Evolutionary conservation across 2,113 vertebrate species (phyloP), one percentile per base, ranked within the genome.

Genomic region (Rhinichthys klamathensis): DNA sequence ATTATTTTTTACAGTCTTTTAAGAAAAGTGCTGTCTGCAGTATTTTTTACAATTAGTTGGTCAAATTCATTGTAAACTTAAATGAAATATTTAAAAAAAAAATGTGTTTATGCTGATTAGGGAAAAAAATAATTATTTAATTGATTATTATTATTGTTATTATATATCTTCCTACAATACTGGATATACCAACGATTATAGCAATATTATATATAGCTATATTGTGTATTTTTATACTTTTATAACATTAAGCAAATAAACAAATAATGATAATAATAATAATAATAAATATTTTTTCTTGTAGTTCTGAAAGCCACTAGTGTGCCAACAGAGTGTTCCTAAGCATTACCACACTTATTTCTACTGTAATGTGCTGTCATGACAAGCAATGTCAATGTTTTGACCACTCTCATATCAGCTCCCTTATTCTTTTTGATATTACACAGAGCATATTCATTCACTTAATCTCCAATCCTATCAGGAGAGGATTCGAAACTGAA

Each of bases 401-500:
- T 51, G 60, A 12, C 44, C 80, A 70, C 73, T 87, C 83, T 80
- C 3, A 78, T 76, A 65, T 76, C 7, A 58, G 44, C 35, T 69
- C 11, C 23, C 23, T 63, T 49, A n/a, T 73, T 44, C 75, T 67
- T 72, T 61, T 38, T 85, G 38, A 69, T 61, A 72, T 56, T 76
- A 84, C 35, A 69, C 75, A 44, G 51, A 51, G 44, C 61, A 82
- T 51, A 84, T 70, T 70, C 46, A 56, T 44, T 82, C 80, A 65
- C 85, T 65, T 35, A 56, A 84, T 85, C 70, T 80, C 44, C 44
- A 51, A 79, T 84, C 51, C 25, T 89, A 78, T 85, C 78, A 82
- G 75, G 69, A 83, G 82, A 54, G 30, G 41, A 84, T 85, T 87
- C 83, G 80, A 84, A 85, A 83, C 79, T 78, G 65, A 78, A 61